phyloP scores from a whole-genome alignment of 2,888 invertebrate genomes.

The Caenorhabditis virilis region DNA sequence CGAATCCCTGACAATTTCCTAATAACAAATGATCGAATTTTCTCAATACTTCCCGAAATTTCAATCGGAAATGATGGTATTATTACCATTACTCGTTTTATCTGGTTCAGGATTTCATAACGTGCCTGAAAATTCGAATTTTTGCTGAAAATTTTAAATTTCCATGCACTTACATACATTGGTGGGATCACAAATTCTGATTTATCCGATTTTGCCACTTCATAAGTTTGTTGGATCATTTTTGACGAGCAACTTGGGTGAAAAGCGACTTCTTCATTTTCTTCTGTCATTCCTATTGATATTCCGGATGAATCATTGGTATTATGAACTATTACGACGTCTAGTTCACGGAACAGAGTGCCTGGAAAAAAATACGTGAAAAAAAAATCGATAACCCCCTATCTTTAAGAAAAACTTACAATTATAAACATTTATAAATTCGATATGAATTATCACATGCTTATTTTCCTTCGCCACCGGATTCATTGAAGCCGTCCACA shows the following conservation, averaged over 20 bases:
- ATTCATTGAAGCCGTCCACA: constrained; percentile 11
- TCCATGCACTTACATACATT: not conserved
- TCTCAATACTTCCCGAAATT: constrained; percentile 18
- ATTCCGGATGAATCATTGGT: constrained; percentile 8
- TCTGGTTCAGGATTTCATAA: constrained; percentile 7
- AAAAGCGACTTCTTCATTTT: constrained; percentile 14
- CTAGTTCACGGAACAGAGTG: no score
- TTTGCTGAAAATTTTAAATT: not conserved
- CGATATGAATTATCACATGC: constrained; percentile 22
- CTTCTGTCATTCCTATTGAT: constrained; percentile 15
- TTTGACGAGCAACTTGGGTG: constrained; percentile 15
- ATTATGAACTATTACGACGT: no score
- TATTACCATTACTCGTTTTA: constrained; percentile 9
- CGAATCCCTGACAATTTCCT: not conserved
- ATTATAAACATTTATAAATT: constrained; percentile 22
- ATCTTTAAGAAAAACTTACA: constrained; percentile 11
- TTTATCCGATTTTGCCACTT: not conserved
- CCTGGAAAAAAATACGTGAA: no score
- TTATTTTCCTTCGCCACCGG: not conserved
- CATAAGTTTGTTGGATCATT: constrained; percentile 2
- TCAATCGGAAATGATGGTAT: constrained; percentile 18
- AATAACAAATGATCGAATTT: constrained; percentile 18
- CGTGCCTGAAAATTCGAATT: not conserved
- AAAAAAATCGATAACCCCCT: no score
- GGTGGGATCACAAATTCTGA: not conserved